Conservation (phyloP, 2,113 vertebrate genomes). For the Stigmatopora argus region DNA sequence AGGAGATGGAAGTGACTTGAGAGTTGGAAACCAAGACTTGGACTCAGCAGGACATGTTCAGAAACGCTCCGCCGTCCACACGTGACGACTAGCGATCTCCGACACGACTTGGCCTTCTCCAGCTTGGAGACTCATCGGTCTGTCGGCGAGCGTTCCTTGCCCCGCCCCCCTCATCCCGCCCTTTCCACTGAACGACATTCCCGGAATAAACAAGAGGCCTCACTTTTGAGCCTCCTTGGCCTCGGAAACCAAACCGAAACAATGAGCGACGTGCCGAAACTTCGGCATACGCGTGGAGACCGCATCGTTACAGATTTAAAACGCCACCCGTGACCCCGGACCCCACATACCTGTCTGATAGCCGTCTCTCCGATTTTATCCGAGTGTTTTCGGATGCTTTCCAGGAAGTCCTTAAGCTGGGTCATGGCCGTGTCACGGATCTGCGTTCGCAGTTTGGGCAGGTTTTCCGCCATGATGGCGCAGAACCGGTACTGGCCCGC, state of each 20-base stretch:
- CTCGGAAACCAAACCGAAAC: slow-evolving; percentile 36
- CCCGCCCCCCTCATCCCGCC: slow-evolving; percentile 16
- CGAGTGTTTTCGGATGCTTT: slow-evolving; percentile 97
- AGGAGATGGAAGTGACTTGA: background rate
- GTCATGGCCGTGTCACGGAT: slow-evolving; percentile 94
- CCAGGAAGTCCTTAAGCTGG: slow-evolving; percentile 94
- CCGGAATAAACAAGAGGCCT: slow-evolving; percentile 37
- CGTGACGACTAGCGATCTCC: background rate
- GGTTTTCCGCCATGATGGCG: slow-evolving; percentile 88
- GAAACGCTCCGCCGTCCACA: background rate
- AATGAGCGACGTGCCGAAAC: slow-evolving; percentile 48
- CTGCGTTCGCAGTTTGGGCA: slow-evolving; percentile 81
- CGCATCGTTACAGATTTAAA: background rate
- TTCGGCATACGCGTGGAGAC: background rate
- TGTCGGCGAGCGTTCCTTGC: slow-evolving; percentile 7
- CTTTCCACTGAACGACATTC: slow-evolving; percentile 13
- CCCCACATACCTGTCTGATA: slow-evolving; percentile 82
- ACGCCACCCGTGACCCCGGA: too few relatives aligned
- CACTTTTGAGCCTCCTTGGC: slow-evolving; percentile 32
- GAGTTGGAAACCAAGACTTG: background rate
- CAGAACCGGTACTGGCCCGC: slow-evolving; percentile 95
- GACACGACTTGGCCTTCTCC: background rate
- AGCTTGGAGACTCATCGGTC: slow-evolving; percentile 7
- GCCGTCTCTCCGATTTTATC: slow-evolving; percentile 93
- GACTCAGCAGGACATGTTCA: background rate